Evolutionary conservation across 2,113 vertebrate genomes (phyloP).

Genomic region (Cyrtonyx montezumae): DNA sequence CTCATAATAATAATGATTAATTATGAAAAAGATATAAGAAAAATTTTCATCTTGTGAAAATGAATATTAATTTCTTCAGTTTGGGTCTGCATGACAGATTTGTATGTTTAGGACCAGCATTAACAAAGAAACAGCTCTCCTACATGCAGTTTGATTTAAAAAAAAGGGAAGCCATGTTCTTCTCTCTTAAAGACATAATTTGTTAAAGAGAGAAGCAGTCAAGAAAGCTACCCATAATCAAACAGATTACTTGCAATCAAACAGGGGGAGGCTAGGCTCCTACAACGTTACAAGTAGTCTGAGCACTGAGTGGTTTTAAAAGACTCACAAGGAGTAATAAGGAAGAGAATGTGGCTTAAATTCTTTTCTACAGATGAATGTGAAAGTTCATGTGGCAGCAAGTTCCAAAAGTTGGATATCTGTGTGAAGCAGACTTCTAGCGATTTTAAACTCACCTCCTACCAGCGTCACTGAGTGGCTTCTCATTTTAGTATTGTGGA

Average conservation of each 20-base stretch:
- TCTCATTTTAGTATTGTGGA: neutral
- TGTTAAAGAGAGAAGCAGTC: neutral
- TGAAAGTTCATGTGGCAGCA: neutral
- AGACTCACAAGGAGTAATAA: neutral
- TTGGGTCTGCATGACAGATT: neutral
- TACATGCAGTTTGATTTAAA: neutral
- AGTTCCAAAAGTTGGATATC: neutral
- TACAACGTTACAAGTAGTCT: neutral
- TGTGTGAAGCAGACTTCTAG: neutral
- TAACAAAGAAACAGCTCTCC: neutral
- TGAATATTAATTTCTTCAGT: neutral
- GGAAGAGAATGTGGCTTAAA: neutral
- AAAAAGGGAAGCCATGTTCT: neutral
- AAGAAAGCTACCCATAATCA: neutral
- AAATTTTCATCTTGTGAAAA: neutral
- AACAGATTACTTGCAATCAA: too few species aligned
- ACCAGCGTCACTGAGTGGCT: neutral
- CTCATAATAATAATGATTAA: neutral
- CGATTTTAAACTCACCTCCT: neutral
- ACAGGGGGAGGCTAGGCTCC: neutral
- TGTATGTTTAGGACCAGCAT: neutral
- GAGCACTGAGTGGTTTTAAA: rapidly evolving
- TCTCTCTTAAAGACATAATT: neutral
- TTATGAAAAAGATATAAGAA: neutral
- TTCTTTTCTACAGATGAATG: neutral